Evolutionary conservation across 2,888 invertebrate species (phyloP).

Genomic region (Scrobipalpa costella): DNA sequence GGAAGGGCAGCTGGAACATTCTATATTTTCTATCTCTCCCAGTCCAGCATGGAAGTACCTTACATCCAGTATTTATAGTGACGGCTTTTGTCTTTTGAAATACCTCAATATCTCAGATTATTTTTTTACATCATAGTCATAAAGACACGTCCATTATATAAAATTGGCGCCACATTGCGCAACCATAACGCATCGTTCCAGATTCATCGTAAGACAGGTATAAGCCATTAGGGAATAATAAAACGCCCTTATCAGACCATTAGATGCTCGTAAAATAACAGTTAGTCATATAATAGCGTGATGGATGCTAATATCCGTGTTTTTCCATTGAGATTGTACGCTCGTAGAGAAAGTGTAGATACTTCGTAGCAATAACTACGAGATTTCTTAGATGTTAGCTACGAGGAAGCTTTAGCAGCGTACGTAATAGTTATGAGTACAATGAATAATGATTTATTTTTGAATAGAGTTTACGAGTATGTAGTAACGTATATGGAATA

Average conservation of each 20-base stretch:
- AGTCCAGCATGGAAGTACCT: no score
- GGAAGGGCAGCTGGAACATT: no score
- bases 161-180: constrained; percentile 69
- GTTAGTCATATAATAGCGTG: constrained; percentile 78
- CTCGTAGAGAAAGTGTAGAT: no score
- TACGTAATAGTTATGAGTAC: not conserved
- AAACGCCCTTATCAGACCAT: constrained; percentile 78
- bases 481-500: no score
- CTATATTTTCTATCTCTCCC: no score
- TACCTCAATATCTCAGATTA: not conserved
- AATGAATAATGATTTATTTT: no score
- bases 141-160: constrained; percentile 74
- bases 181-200: constrained; percentile 71
- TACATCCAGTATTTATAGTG: no score
- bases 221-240: constrained; percentile 79
- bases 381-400: constrained; percentile 5
- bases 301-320: constrained; percentile 76
- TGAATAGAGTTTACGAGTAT: no score
- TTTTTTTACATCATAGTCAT: constrained; percentile 47
- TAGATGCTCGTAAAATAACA: constrained; percentile 80
- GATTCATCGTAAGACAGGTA: constrained; percentile 75
- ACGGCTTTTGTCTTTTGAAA: not conserved
- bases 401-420: not conserved
- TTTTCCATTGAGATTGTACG: constrained; percentile 53
- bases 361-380: constrained; percentile 32